Conservation (phyloP, 2,113 vertebrate species). For the Engraulis encrasicolus region DNA sequence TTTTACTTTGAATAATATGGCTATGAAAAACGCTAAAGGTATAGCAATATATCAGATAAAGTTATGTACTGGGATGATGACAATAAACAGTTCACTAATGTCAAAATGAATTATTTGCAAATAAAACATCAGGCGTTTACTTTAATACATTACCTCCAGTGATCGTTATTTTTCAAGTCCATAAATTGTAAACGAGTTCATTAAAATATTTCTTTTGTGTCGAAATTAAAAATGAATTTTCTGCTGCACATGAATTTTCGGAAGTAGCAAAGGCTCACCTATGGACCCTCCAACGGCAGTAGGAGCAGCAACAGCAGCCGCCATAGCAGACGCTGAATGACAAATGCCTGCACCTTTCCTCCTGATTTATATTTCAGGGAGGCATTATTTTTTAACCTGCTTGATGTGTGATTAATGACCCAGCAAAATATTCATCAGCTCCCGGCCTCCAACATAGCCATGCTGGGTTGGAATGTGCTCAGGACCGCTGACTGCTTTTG, state of each 20-base stretch:
- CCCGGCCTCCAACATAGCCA: not conserved
- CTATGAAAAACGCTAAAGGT: too few species aligned
- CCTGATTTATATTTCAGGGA: not conserved
- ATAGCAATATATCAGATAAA: too few species aligned
- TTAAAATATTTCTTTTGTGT: not conserved
- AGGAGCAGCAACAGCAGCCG: too few species aligned
- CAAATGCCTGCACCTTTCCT: not conserved
- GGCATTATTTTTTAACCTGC: conserved; percentile 1
- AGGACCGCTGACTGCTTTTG: too few species aligned
- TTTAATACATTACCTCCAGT: too few species aligned
- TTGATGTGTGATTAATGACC: conserved; percentile 8
- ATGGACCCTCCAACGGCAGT: not conserved
- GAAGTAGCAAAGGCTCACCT: not conserved
- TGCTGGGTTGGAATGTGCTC: not conserved
- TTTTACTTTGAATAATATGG: too few species aligned
- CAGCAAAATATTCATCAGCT: conserved; percentile 6
- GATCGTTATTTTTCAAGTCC: not conserved
- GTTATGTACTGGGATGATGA: too few species aligned
- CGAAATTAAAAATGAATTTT: not conserved
- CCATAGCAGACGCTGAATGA: conserved; percentile 15
- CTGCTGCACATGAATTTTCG: too few species aligned
- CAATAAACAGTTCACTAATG: too few species aligned
- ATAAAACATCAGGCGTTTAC: too few species aligned
- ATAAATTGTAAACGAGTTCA: not conserved
- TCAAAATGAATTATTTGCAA: too few species aligned